Evolutionary conservation across 1,140 invertebrate species (phyloP), one percentile per base, ranked within the genome.

Genomic region (Formica selysi): DNA sequence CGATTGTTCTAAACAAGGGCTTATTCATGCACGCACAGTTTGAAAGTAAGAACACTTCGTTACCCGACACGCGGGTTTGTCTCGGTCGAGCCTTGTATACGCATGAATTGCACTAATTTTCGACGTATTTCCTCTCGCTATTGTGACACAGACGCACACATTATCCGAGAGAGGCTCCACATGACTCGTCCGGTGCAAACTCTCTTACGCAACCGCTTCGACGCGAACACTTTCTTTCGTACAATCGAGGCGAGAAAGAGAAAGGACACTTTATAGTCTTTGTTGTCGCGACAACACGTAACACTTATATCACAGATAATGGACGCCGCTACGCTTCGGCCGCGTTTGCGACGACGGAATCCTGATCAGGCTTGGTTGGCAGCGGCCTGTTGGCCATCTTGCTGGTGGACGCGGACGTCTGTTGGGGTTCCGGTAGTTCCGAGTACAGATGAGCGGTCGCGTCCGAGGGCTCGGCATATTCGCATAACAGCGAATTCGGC

Each of bases 381-480:
- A 97, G 93, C 3, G 97, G 97, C 85, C 97, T 95, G 86, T 97
- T 96, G 29, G 96, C 95, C 96, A 97, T 97, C 90, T 96, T 96
- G 10, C 93, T 95, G 3, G 95, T 95, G 4, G 95, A 94, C 26
- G 95, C 95, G 13, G 96, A 96, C 54, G 93, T 95, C 73, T 95
- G 94, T 62, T 95, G 93, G 0, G 95, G 95, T 54, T 96, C 96
- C 38, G 96, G 95, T 73, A 97, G 95, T 93, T 97, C 97, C 1
- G 97, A 97, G 92, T 98, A 98, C 38, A 97, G 93, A 94, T 97
- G 97, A 1, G 96, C 94, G 11, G 96, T 96, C 7, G 95, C 95
- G 93, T 97, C 97, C 83, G 96, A 96, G 0, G 97, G 97, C 89
- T 97, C 97, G 26, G 97, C 96, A 93, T 97, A 97, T 86, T 97